Percentiles rank a stretch among this genome's conserved stretches.
Evolutionary conservation across 2,888 invertebrate species (phyloP).

Genomic region (Deladenus siricidicola): DNA sequence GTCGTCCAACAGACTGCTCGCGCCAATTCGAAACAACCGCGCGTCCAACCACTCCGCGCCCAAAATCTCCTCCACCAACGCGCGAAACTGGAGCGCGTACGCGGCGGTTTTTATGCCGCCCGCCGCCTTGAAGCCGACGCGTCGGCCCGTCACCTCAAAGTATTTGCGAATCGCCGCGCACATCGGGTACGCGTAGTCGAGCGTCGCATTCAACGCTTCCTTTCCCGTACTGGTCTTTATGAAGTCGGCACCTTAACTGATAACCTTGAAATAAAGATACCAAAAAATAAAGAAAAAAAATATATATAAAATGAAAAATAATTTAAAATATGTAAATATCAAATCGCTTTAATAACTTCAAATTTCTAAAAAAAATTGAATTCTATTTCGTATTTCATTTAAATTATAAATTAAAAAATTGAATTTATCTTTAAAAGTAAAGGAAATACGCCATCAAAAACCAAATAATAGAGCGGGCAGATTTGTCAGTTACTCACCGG

Average conservation of each 20-base stretch:
- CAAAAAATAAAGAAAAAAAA: not conserved
- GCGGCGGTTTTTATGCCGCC: slow-evolving; percentile 80
- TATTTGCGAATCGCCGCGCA: not conserved
- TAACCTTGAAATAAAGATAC: too few species aligned
- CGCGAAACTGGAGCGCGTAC: slow-evolving; percentile 79
- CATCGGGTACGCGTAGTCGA: slow-evolving; percentile 61
- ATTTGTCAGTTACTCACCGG: too few species aligned
- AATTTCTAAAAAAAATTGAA: too few species aligned
- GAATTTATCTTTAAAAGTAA: too few species aligned
- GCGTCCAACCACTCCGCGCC: slow-evolving; percentile 76
- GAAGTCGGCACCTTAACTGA: slow-evolving; percentile 77
- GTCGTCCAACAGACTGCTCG: slow-evolving; percentile 77
- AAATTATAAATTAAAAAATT: too few species aligned
- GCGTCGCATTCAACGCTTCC: slow-evolving; percentile 84
- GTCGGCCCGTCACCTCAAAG: slow-evolving; percentile 60
- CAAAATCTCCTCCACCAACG: slow-evolving; percentile 61
- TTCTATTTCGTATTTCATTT: too few species aligned
- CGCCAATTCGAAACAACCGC: slow-evolving; percentile 76
- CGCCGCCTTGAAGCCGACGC: slow-evolving; percentile 95
- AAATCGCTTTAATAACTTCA: too few species aligned
- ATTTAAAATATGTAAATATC: too few species aligned
- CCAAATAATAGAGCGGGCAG: too few species aligned
- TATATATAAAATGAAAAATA: too few species aligned
- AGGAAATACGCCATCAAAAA: too few species aligned
- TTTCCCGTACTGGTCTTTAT: slow-evolving; percentile 72